Conservation (phyloP, 2,888 invertebrate species). For the Zeuzera pyrina region DNA sequence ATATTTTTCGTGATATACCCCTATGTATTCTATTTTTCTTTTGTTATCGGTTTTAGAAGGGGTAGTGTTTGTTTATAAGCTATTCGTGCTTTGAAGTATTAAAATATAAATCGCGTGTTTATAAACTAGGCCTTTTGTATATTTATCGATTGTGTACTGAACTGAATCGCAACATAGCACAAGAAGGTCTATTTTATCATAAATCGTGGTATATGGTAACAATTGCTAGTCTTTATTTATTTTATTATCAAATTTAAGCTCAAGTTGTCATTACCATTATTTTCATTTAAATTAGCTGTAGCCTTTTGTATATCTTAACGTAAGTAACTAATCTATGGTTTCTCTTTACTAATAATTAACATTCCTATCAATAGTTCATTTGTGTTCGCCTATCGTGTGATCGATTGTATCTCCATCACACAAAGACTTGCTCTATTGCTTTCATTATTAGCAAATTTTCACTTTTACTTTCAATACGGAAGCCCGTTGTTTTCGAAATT, state of each 20-base stretch:
- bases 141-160: conserved; percentile 29
- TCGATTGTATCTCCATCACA: background rate
- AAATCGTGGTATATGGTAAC: no score
- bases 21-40: no score
- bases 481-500: no score
- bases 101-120: conserved; percentile 29
- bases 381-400: conserved; percentile 14
- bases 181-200: no score
- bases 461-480: background rate
- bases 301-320: conserved; percentile 18
- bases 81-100: conserved; percentile 6
- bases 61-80: conserved; percentile 10
- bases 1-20: no score
- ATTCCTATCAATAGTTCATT: conserved; percentile 32
- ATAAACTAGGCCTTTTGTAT: conserved; percentile 32
- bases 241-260: no score
- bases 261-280: no score
- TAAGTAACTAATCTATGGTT: conserved; percentile 8
- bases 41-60: no score
- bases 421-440: background rate
- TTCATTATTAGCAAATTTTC: conserved; percentile 1
- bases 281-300: conserved; percentile 24
- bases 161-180: no score
- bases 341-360: conserved; percentile 23
- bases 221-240: no score